These are phyloP conservation scores for Leucoraja erinaceus DNA, from an alignment of 2,113 vertebrate species.

Conservation along the genomic window DNA sequence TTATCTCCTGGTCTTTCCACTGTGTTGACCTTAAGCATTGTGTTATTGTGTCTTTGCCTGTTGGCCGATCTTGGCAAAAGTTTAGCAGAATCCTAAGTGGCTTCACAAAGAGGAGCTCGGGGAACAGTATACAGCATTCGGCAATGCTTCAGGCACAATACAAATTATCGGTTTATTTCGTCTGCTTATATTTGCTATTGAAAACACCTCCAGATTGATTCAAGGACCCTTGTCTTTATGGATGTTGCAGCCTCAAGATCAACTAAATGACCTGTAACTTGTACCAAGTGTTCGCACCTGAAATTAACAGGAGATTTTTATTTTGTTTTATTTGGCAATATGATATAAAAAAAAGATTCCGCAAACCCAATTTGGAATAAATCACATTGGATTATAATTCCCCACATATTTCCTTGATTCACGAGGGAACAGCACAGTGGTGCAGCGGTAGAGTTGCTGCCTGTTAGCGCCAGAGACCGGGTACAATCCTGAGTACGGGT, in stretches of 20 bases:
- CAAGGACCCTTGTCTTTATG: not conserved
- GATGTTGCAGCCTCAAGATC: not conserved
- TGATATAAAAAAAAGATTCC: not conserved
- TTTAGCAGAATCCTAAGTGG: not conserved
- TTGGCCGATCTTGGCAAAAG: not conserved
- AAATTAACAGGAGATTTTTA: not conserved
- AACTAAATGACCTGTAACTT: not conserved
- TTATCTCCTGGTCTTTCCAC: constrained; percentile 13
- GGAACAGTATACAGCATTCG: not conserved
- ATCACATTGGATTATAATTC: not conserved
- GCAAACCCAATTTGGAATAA: not conserved
- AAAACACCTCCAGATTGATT: not conserved
- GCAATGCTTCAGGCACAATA: not conserved
- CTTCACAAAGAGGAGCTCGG: not conserved
- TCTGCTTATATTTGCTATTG: not conserved
- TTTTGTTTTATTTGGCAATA: not conserved
- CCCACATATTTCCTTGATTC: not conserved
- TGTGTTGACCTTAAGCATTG: not conserved
- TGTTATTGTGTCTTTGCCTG: not conserved
- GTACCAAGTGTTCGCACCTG: not conserved
- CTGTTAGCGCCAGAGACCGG: too few species aligned
- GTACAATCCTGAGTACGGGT: too few species aligned
- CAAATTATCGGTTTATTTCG: not conserved
- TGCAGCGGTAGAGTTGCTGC: too few species aligned
- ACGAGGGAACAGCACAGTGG: too few species aligned